Evolutionary conservation across 2,797 vertebrate species (phyloP).

Genomic region (Aythya fuligula): DNA sequence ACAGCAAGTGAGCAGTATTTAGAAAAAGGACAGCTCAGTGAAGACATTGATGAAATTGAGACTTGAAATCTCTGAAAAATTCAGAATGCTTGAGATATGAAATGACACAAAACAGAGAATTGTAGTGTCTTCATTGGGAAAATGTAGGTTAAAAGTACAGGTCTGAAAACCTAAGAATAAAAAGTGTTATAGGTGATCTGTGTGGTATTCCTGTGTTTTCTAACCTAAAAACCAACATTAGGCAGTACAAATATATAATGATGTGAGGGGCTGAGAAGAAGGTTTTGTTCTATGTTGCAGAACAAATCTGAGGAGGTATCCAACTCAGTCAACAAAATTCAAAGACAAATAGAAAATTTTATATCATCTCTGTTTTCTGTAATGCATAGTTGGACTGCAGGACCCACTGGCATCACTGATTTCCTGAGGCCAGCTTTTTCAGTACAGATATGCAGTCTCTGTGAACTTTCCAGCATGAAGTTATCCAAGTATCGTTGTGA

Average conservation of each 20-base stretch:
- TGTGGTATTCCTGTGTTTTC: not conserved
- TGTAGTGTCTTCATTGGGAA: not conserved
- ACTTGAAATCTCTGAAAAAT: not conserved
- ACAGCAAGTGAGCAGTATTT: not conserved
- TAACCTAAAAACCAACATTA: not conserved
- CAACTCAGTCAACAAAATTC: not conserved
- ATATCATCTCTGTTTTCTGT: not conserved
- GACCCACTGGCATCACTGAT: not conserved
- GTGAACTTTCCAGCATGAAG: not conserved
- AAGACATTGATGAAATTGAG: not conserved
- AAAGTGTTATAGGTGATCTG: not conserved
- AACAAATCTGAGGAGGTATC: not conserved
- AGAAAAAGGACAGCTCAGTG: not conserved
- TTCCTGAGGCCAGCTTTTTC: not conserved
- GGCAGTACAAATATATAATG: not conserved
- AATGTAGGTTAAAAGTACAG: not conserved
- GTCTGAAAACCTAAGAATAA: not conserved
- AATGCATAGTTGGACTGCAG: not conserved
- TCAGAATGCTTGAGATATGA: not conserved
- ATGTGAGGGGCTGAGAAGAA: not conserved
- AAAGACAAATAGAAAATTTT: not conserved
- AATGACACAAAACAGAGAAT: not conserved
- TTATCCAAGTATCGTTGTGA: accelerated
- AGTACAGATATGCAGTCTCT: not conserved
- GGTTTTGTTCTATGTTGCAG: not conserved